Conservation (phyloP, 2,888 invertebrate species). For the Pyrrhosoma nymphula region DNA sequence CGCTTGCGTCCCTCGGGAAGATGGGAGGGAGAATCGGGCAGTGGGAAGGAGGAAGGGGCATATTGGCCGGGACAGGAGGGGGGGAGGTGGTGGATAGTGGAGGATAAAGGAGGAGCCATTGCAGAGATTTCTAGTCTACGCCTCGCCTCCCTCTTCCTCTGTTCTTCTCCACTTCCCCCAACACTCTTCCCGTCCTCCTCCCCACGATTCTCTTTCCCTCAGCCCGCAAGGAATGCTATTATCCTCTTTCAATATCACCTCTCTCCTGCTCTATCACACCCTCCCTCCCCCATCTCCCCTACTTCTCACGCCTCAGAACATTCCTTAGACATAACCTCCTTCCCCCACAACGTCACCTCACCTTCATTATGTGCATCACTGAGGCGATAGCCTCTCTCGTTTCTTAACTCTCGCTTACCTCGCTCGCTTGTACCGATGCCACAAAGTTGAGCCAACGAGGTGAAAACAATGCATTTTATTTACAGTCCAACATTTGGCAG, state of each 20-base stretch:
- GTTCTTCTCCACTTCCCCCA: not conserved
- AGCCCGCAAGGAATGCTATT: slow-evolving; percentile 40
- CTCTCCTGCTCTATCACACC: not conserved
- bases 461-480: too few species aligned
- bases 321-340: slow-evolving; percentile 11
- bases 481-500: too few species aligned
- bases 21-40: not conserved
- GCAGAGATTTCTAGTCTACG: slow-evolving; percentile 51
- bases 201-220: not conserved
- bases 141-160: not conserved
- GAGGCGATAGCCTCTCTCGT: not conserved
- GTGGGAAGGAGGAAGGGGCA: not conserved
- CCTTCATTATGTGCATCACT: not conserved
- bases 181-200: not conserved
- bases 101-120: slow-evolving; percentile 24
- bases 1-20: slow-evolving; percentile 19
- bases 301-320: not conserved
- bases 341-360: not conserved
- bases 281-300: not conserved
- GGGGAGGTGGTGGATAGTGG: slow-evolving; percentile 3
- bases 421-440: not conserved
- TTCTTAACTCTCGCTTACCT: not conserved
- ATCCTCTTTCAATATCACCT: slow-evolving; percentile 45
- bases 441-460: not conserved
- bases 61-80: not conserved